Evolutionary conservation across 2,888 invertebrate species (phyloP).

Genomic region (Xylota sylvarum): DNA sequence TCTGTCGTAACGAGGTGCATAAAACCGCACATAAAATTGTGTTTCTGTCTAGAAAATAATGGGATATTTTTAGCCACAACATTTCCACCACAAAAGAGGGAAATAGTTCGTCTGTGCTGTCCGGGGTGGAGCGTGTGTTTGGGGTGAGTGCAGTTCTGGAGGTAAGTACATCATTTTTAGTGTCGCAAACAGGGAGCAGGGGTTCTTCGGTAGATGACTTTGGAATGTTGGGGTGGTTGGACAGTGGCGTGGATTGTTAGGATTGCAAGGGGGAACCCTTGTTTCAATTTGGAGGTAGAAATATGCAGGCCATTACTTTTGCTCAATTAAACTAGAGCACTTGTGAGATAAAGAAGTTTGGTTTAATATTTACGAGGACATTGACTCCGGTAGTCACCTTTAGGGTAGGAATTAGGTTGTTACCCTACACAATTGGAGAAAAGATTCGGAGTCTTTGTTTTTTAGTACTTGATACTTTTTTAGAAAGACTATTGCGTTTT

Average conservation of each 20-base stretch:
- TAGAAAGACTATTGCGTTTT: no score
- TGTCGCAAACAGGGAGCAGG: background rate
- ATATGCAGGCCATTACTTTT: background rate
- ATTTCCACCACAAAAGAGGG: constrained; percentile 65
- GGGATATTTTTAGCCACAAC: constrained; percentile 76
- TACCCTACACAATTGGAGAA: no score
- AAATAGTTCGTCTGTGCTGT: constrained; percentile 40
- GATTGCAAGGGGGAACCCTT: background rate
- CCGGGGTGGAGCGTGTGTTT: background rate
- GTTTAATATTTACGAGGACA: background rate
- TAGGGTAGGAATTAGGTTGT: no score
- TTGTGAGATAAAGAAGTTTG: background rate
- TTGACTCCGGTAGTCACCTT: background rate
- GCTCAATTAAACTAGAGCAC: background rate
- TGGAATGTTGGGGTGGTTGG: background rate
- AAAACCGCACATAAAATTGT: constrained; percentile 77
- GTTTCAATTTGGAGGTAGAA: constrained; percentile 1
- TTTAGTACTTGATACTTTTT: no score
- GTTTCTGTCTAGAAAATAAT: constrained; percentile 76
- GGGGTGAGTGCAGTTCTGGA: constrained; percentile 28
- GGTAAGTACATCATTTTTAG: constrained; percentile 60
- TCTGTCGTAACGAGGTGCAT: constrained; percentile 75
- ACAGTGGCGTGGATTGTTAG: constrained; percentile 12
- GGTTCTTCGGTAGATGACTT: no score
- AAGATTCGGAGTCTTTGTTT: no score